These are phyloP conservation scores for Plodia interpunctella DNA, from an alignment of 1,140 invertebrate genomes.

Conservation along the genomic window DNA sequence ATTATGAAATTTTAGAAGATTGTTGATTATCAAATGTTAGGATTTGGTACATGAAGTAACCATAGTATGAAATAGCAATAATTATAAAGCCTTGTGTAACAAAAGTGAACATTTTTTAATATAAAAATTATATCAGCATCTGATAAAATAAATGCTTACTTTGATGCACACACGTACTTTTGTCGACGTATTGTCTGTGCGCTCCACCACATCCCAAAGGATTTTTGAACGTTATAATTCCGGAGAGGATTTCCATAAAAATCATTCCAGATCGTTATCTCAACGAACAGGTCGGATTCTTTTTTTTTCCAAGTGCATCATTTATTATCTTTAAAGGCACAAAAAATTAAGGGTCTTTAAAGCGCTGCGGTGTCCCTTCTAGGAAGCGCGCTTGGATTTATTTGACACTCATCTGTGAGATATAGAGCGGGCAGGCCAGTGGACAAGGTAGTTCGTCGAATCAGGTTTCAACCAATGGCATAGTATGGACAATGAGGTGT, in stretches of 20 bases:
- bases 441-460: constrained; percentile 53
- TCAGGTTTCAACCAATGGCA: constrained; percentile 35
- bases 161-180: constrained; percentile 21
- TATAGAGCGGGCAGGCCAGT: constrained; percentile 53
- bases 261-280: constrained; percentile 74
- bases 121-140: constrained; percentile 25
- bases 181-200: constrained; percentile 73
- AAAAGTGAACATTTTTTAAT: background rate
- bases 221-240: constrained; percentile 71
- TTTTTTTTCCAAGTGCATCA: constrained; percentile 68
- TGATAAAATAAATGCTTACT: constrained; percentile 31
- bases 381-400: constrained; percentile 60
- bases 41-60: too few relatives aligned
- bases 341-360: constrained; percentile 66
- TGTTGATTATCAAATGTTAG: too few relatives aligned
- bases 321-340: constrained; percentile 72
- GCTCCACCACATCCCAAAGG: constrained; percentile 68
- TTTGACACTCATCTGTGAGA: constrained; percentile 71
- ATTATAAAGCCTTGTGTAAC: too few relatives aligned
- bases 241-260: constrained; percentile 74
- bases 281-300: constrained; percentile 69
- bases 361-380: constrained; percentile 66
- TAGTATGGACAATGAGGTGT: constrained; percentile 47
- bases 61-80: too few relatives aligned
- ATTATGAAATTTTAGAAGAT: too few relatives aligned